Evolutionary conservation across 2,888 invertebrate genomes (phyloP), one percentile per base, ranked within the genome.

Genomic region (Drosophila sordidula): DNA sequence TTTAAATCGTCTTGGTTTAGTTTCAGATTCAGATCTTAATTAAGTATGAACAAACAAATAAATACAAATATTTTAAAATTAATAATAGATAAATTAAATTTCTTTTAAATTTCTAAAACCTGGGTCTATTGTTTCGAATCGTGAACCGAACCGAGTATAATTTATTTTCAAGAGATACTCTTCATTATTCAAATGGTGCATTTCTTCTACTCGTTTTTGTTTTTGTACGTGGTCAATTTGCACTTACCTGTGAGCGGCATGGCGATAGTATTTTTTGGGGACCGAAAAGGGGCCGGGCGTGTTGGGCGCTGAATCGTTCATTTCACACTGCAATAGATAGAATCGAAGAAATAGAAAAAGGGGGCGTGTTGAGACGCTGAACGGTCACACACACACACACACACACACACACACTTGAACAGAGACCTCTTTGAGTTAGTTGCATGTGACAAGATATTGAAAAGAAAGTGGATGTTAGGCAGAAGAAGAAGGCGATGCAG

Each of bases 191-290:
- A 29, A 29, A 2, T 9, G 29, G 29, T 29, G 3, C 9, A 8
- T 29, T 8, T 29, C 18, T 29, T 29, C 2, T 29, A 29, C 8
- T 8, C 2, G 6, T 29, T 29, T 32, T 34, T 34, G 4, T 34
- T 12, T 11, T 4, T 12, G 32, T 32, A 12, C 12, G 34, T 34
- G 11, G 4, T 34, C 34, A 34, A 6, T 32, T 51, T 18, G 18
- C 14, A 90, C 92, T 91, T 69, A 92, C 92, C 92, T 90, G 70
- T 92, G 92, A 26, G 91, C 90, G 25, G 92, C 91, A 70, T 92
- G 91, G 34, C 92, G 91, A 73, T 92, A 92, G 75, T 92, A 92
- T 71, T 92, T 92, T 69, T 90, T 91, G 6, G 80, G 87, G 9
- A 85, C 84, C 46, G 88, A 77, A 8, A 69, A 78, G 38, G 88